Conservation (phyloP, 1,140 invertebrate genomes). For the Nasonia longicornis region DNA sequence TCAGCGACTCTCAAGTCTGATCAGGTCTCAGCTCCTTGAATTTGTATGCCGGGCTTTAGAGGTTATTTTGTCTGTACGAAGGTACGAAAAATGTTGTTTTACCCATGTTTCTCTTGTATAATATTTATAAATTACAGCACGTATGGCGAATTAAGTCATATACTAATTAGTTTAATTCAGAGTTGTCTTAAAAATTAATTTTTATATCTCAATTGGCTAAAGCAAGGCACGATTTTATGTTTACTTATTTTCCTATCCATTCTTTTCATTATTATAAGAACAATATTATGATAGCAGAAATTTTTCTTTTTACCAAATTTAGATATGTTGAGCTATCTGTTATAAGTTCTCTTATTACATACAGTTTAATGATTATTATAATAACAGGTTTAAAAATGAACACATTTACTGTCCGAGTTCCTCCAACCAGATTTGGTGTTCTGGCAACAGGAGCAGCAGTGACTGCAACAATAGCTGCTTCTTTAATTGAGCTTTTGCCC, state of each 20-base stretch:
- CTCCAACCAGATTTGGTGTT: not conserved
- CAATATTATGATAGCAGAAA: not conserved
- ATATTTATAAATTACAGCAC: no score
- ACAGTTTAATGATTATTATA: not conserved
- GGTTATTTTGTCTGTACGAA: no score
- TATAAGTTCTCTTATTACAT: not conserved
- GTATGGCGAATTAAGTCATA: no score
- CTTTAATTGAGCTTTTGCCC: slow-evolving; percentile 48
- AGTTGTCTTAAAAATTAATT: no score
- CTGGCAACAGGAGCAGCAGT: slow-evolving; percentile 5
- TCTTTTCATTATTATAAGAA: not conserved
- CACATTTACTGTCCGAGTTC: not conserved
- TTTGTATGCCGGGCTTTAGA: no score
- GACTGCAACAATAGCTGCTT: not conserved
- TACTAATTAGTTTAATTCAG: no score
- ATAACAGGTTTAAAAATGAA: not conserved
- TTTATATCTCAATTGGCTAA: no score
- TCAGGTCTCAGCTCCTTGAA: no score
- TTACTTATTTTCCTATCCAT: not conserved
- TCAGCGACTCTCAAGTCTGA: no score
- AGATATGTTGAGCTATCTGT: no score
- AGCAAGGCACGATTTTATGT: not conserved
- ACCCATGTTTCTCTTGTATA: no score
- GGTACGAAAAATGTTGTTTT: no score
- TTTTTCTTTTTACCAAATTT: not conserved